A percentile compares a stretch with the other conserved stretches of the same genome.
Evolutionary conservation across 2,113 vertebrate species (phyloP).

Genomic region (Cepphus grylle): DNA sequence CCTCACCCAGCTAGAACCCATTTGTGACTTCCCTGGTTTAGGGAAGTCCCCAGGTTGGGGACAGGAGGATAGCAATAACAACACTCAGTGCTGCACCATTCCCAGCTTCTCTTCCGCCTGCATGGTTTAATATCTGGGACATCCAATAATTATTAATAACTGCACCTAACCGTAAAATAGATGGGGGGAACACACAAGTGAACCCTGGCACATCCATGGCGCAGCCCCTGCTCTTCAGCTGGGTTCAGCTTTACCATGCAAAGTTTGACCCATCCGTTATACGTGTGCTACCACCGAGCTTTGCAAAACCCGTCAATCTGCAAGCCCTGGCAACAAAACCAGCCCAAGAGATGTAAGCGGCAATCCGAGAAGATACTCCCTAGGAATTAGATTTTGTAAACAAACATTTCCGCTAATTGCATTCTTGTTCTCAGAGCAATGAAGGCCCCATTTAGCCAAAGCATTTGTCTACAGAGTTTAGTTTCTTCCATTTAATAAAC

Average conservation of each 20-base stretch:
- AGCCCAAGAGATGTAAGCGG: constrained; percentile 15
- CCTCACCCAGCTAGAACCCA: background rate
- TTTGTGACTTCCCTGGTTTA: background rate
- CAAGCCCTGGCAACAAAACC: constrained; percentile 42
- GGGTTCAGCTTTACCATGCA: background rate
- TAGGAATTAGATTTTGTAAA: constrained; percentile 70
- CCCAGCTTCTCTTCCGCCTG: background rate
- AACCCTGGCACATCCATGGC: background rate
- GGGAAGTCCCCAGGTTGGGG: background rate
- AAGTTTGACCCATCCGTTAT: background rate
- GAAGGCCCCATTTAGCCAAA: constrained; percentile 63
- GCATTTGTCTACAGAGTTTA: constrained; percentile 46
- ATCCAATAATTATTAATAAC: background rate
- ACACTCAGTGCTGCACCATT: rapidly evolving
- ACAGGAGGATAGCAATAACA: background rate
- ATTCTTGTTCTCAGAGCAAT: constrained; percentile 68
- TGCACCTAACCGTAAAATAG: background rate
- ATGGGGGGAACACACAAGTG: background rate
- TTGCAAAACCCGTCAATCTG: constrained; percentile 20
- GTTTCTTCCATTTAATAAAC: constrained; percentile 52
- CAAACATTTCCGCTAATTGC: constrained; percentile 73
- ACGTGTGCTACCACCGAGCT: background rate
- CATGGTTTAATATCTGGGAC: background rate
- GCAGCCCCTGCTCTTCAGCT: background rate
- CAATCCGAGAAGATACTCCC: constrained; percentile 60